Conservation (phyloP, 2,113 vertebrate genomes). For the Willisornis vidua region DNA sequence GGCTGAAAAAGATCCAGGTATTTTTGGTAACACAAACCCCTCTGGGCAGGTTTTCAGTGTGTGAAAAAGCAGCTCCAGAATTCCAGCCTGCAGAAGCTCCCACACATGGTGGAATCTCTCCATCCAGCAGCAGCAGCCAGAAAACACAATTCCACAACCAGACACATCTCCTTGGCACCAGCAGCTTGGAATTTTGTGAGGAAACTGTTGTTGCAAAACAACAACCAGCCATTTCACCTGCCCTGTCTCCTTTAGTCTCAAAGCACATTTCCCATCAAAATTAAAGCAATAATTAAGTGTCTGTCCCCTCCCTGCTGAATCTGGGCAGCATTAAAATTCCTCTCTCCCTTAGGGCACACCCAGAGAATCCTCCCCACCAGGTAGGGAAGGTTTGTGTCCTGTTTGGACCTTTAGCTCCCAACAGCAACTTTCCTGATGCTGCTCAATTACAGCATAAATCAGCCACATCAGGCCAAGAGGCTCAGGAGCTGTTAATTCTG, state of each 20-base stretch:
- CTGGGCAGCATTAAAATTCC: neutral
- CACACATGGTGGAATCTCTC: neutral
- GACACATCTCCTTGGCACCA: neutral
- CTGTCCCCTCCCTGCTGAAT: neutral
- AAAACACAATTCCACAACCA: neutral
- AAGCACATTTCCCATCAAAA: neutral
- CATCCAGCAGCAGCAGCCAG: neutral
- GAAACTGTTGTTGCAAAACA: neutral
- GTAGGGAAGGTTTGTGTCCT: neutral
- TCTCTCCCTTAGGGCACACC: neutral
- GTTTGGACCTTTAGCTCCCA: neutral
- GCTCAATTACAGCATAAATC: neutral
- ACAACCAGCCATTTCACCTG: neutral
- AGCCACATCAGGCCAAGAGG: neutral
- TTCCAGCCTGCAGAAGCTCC: neutral
- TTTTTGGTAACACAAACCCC: neutral
- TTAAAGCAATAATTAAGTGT: neutral
- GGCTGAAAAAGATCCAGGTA: neutral
- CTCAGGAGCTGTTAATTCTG: neutral
- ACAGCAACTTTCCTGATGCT: neutral
- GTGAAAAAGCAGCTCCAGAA: neutral
- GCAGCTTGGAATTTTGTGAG: neutral
- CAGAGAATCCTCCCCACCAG: neutral
- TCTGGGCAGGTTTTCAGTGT: neutral
- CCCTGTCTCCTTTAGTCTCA: neutral